Evolutionary conservation across 2,888 invertebrate genomes (phyloP), one percentile per base, ranked within the genome.

Genomic region (Ochlodes sylvanus): DNA sequence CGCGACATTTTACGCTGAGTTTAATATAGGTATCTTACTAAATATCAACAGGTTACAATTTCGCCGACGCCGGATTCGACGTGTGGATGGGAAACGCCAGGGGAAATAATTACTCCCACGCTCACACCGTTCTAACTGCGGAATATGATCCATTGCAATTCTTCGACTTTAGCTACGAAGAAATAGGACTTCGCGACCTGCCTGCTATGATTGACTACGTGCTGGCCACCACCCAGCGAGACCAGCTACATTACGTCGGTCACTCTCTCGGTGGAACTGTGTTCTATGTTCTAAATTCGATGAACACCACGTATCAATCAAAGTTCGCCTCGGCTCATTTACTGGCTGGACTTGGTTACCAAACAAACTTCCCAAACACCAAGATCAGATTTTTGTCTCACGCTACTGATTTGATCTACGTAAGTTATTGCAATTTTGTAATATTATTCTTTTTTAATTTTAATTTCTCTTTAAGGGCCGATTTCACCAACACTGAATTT

Each of bases 1-100:
- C n/a, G n/a, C n/a, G n/a, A n/a, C n/a, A n/a, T n/a, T n/a, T n/a
- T n/a, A n/a, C n/a, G n/a, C n/a, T n/a, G n/a, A n/a, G n/a, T n/a
- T n/a, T n/a, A n/a, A n/a, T n/a, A n/a, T n/a, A n/a, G n/a, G n/a
- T n/a, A 34, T 7, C 9, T 34, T 34, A 34, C 34, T n/a, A 34
- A 34, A 42, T 47, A 14, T 42, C 21, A 69, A 0, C 75, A 97
- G 97, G 87, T 75, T 96, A 94, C 88, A 93, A 95, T 80, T 90
- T 96, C 56, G 94, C 95, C 0, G 95, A 96, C 73, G 87, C 88
- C 15, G 96, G 96, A 0, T 96, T 94, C 76, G 96, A 96, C 77
- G 95, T 96, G 0, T 98, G 98, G 98, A 79, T 98, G 79, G 97
- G 97, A 0, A 98, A 98, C 83, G 94, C 95, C 14, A 90, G 98